Conservation (phyloP, 2,113 vertebrate genomes). For the Myotis yumanensis region DNA sequence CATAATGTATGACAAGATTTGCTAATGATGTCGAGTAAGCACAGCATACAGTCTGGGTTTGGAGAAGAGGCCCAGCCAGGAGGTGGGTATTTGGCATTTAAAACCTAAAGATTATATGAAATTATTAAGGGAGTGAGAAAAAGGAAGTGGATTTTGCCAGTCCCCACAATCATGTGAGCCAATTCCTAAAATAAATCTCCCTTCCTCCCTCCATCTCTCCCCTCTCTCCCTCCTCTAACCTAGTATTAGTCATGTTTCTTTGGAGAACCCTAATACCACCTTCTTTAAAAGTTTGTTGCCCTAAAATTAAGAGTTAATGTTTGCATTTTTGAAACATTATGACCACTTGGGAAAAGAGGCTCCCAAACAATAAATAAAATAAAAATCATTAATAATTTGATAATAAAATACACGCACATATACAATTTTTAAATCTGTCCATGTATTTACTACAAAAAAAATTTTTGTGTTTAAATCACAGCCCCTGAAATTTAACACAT, state of each 20-base stretch:
- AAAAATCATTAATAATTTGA: not conserved
- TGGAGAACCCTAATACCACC: not conserved
- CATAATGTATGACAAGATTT: not conserved
- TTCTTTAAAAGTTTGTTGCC: not conserved
- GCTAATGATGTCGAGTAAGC: not conserved
- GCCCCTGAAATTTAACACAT: not conserved
- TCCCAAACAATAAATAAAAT: slow-evolving; percentile 7
- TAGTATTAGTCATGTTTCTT: not conserved
- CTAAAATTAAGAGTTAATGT: not conserved
- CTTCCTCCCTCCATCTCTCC: not conserved
- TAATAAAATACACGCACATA: not conserved
- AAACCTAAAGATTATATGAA: not conserved
- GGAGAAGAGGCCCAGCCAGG: not conserved
- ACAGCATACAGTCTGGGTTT: not conserved
- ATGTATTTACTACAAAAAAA: not conserved
- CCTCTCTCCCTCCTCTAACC: not conserved
- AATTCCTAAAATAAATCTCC: not conserved
- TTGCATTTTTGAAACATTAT: slow-evolving; percentile 2
- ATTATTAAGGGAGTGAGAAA: not conserved
- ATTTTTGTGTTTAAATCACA: not conserved
- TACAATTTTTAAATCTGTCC: not conserved
- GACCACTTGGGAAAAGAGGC: not conserved
- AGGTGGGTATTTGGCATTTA: not conserved
- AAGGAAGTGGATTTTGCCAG: not conserved
- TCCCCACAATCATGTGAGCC: not conserved